Conservation (phyloP, 2,888 invertebrate species). For the Xanthia togata region DNA sequence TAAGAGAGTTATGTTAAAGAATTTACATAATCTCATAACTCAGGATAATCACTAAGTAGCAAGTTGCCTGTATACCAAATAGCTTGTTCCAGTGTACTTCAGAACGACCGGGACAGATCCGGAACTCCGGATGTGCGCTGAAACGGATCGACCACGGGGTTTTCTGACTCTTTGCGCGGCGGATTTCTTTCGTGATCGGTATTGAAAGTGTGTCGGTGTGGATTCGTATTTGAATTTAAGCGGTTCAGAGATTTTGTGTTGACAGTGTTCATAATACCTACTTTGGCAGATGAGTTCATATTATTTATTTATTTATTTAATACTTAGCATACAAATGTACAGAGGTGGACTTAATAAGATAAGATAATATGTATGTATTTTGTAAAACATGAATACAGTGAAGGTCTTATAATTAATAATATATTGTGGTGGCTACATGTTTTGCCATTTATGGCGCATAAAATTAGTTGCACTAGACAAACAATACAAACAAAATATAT, state of each 20-base stretch:
- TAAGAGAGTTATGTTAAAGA: background rate
- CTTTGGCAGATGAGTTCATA: background rate
- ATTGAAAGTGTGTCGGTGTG: background rate
- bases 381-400: too few species aligned
- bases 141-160: background rate
- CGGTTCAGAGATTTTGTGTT: background rate
- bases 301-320: too few species aligned
- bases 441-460: too few species aligned
- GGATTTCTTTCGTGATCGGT: background rate
- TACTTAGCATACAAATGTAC: too few species aligned
- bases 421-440: too few species aligned
- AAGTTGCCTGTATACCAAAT: background rate
- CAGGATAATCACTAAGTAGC: too few species aligned
- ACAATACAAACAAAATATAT: too few species aligned
- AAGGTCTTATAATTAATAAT: too few species aligned
- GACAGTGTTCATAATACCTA: background rate
- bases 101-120: background rate
- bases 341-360: too few species aligned
- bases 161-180: background rate
- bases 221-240: background rate
- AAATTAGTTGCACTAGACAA: too few species aligned
- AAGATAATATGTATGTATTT: too few species aligned
- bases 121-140: background rate
- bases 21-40: too few species aligned
- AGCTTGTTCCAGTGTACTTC: conserved; percentile 13